phyloP scores from a whole-genome alignment of 2,888 invertebrate species.

The Lochmaea crataegi region DNA sequence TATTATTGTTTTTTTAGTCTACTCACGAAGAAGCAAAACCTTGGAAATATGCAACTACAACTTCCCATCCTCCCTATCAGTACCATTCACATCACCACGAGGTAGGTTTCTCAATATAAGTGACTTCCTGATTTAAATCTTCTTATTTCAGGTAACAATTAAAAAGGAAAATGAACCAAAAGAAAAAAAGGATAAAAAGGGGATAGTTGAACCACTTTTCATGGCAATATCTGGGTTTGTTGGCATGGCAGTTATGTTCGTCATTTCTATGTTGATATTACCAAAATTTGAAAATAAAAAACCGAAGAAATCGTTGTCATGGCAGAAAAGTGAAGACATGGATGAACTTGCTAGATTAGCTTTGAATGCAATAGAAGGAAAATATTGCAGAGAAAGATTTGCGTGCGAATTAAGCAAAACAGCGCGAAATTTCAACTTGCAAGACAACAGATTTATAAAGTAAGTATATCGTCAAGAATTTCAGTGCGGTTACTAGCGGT shows the following conservation, averaged over 20 bases:
- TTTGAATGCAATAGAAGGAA: conserved; percentile 65
- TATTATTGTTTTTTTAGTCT: neutral
- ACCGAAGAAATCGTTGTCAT: conserved; percentile 48
- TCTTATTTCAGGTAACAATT: conserved; percentile 51
- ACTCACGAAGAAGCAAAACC: conserved; percentile 2
- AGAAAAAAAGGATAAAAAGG: conserved; percentile 8
- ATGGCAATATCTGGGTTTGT: conserved; percentile 71
- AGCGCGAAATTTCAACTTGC: conserved; percentile 59
- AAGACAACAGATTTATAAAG: conserved; percentile 63
- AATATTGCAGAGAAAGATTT: conserved; percentile 65
- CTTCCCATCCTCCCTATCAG: conserved; percentile 52
- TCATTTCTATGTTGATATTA: conserved; percentile 66
- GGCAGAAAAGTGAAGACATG: conserved; percentile 57
- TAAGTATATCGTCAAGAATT: no score
- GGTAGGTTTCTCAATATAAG: conserved; percentile 49
- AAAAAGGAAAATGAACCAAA: conserved; percentile 53
- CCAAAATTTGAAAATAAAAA: conserved; percentile 64
- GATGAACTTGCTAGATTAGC: conserved; percentile 63
- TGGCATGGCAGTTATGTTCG: conserved; percentile 69
- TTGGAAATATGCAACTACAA: conserved; percentile 33
- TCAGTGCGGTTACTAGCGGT: no score
- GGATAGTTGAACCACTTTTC: conserved; percentile 66
- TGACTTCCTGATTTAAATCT: neutral
- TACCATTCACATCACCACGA: conserved; percentile 59
- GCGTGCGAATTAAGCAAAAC: conserved; percentile 66